Evolutionary conservation across 2,888 invertebrate species (phyloP).

Genomic region (Bibio marci): DNA sequence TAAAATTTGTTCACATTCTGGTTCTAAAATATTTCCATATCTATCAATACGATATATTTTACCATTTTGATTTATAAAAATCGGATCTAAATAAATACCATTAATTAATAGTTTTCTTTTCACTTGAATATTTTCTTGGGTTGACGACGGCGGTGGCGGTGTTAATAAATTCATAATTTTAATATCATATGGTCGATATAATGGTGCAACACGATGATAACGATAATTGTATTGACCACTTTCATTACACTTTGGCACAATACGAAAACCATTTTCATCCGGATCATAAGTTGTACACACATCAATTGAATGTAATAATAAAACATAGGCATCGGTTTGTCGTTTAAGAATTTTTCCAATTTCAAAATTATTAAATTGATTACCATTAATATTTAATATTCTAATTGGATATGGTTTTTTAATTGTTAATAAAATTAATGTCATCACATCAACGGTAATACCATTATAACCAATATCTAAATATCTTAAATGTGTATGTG

Average conservation of each 20-base stretch:
- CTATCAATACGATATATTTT: neutral
- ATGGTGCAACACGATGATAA: slow-evolving; percentile 5
- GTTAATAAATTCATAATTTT: neutral
- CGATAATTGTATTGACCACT: slow-evolving; percentile 4
- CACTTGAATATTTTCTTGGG: neutral
- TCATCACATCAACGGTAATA: slow-evolving; percentile 16
- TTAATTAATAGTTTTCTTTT: neutral
- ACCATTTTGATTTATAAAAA: neutral
- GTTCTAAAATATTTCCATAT: no score
- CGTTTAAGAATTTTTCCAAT: slow-evolving; percentile 17
- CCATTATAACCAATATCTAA: slow-evolving; percentile 19
- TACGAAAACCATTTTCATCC: slow-evolving; percentile 14
- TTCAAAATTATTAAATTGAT: slow-evolving; percentile 12
- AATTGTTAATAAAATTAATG: slow-evolving; percentile 16
- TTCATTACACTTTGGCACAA: slow-evolving; percentile 15
- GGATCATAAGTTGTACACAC: slow-evolving; percentile 19
- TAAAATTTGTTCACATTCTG: no score
- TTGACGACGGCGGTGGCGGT: no score
- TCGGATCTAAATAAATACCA: neutral
- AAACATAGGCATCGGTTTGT: slow-evolving; percentile 15
- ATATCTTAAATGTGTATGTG: slow-evolving; percentile 13
- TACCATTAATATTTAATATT: slow-evolving; percentile 18
- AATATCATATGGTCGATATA: slow-evolving; percentile 4
- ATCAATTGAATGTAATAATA: slow-evolving; percentile 14
- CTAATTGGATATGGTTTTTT: slow-evolving; percentile 19